These are phyloP conservation scores for Drosophila biarmipes DNA, from an alignment of 1,140 invertebrate species.

Conservation along the genomic window DNA sequence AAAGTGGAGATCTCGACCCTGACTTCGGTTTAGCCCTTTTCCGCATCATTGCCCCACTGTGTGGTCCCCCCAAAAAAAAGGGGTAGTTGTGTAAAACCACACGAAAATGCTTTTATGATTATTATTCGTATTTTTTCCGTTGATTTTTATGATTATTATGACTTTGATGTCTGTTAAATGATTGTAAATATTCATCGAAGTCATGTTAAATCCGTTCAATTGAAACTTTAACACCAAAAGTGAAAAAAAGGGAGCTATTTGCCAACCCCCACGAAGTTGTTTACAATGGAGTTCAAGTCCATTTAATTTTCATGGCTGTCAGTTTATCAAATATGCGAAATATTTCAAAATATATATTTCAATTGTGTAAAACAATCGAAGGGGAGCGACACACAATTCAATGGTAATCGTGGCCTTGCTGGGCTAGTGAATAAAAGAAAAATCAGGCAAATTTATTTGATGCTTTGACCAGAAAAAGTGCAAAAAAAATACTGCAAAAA, in stretches of 20 bases:
- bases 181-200: conserved; percentile 44
- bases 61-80: neutral
- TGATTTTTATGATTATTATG: conserved; percentile 54
- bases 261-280: conserved; percentile 6
- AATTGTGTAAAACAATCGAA: conserved; percentile 6
- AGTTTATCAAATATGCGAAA: conserved; percentile 28
- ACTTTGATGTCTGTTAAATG: conserved; percentile 57
- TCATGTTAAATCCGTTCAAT: conserved; percentile 36
- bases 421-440: conserved; percentile 23
- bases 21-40: conserved; percentile 61
- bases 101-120: conserved; percentile 50
- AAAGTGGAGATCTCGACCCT: conserved; percentile 22
- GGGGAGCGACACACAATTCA: conserved; percentile 2
- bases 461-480: conserved; percentile 21
- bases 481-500: conserved; percentile 26
- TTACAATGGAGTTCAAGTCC: conserved; percentile 16
- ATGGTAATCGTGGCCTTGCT: conserved; percentile 21
- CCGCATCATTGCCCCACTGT: conserved; percentile 61
- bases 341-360: conserved; percentile 43
- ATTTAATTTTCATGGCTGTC: conserved; percentile 37
- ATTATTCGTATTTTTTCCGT: conserved; percentile 26
- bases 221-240: conserved; percentile 15
- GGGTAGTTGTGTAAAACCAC: conserved; percentile 11
- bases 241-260: neutral
- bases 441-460: neutral